A percentile compares a stretch with the other conserved stretches of the same genome.
These are phyloP conservation scores for Manduca sexta DNA, from an alignment of 1,140 invertebrate species.

Conservation along the genomic window DNA sequence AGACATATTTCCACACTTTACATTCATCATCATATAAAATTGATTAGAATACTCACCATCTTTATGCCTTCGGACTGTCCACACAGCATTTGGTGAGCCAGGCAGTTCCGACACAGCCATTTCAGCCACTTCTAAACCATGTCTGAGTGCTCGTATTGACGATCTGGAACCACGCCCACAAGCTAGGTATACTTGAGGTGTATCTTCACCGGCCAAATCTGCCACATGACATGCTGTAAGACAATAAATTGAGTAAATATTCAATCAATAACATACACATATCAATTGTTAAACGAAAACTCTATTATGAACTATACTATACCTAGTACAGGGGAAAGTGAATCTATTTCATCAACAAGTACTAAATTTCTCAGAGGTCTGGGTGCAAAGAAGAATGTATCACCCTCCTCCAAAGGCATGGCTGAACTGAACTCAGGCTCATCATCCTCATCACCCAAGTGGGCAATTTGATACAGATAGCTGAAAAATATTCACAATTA, in stretches of 20 bases:
- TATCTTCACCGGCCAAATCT: constrained; percentile 96
- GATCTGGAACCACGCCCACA: constrained; percentile 97
- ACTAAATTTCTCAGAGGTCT: constrained; percentile 96
- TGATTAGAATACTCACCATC: constrained; percentile 84
- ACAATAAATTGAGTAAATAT: constrained; percentile 3
- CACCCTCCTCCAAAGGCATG: constrained; percentile 98
- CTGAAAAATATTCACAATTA: constrained; percentile 73
- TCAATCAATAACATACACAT: background rate
- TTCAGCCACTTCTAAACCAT: constrained; percentile 98
- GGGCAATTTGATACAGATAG: constrained; percentile 98
- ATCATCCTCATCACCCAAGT: constrained; percentile 99
- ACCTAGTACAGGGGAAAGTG: constrained; percentile 97
- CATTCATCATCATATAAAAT: too few relatives aligned
- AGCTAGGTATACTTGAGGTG: constrained; percentile 96
- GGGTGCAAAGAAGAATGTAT: constrained; percentile 99
- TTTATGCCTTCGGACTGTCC: constrained; percentile 97
- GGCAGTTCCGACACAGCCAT: constrained; percentile 99
- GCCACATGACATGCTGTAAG: constrained; percentile 77
- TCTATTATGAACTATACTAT: constrained; percentile 13
- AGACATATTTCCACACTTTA: too few relatives aligned
- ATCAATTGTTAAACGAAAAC: background rate
- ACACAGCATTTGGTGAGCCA: constrained; percentile 99
- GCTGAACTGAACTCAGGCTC: constrained; percentile 99
- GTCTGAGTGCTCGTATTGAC: constrained; percentile 92
- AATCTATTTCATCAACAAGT: constrained; percentile 98